A percentile compares a stretch with the other conserved stretches of the same genome.
Evolutionary conservation across 35 echinoderm and acorn worm genomes (phyloP).

Genomic region (Lytechinus pictus): DNA sequence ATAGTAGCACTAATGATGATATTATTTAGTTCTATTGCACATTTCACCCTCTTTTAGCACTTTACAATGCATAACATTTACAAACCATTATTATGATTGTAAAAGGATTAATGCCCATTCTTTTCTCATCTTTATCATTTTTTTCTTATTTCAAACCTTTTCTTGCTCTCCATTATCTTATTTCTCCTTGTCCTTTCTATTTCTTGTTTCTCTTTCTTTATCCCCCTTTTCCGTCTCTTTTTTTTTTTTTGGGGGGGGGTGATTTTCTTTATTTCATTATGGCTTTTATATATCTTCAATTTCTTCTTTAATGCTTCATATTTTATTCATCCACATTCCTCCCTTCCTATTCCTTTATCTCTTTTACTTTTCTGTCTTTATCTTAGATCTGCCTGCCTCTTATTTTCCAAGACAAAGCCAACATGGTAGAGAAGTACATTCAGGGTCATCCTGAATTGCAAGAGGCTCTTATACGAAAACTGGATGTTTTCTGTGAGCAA

Average conservation of each 20-base stretch:
- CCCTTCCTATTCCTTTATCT: neutral
- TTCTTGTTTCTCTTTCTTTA: too few relatives aligned
- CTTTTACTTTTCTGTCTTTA: neutral
- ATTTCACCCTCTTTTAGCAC: too few relatives aligned
- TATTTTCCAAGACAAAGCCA: slow-evolving; percentile 78
- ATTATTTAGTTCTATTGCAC: too few relatives aligned
- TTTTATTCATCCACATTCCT: neutral
- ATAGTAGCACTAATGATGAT: too few relatives aligned
- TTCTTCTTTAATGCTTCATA: neutral
- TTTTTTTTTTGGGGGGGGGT: too few relatives aligned
- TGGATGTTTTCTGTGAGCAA: slow-evolving; percentile 83
- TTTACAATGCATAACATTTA: too few relatives aligned
- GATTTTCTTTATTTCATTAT: neutral
- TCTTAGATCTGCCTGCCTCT: slow-evolving; percentile 87
- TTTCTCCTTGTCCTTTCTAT: neutral
- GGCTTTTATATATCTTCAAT: too few relatives aligned
- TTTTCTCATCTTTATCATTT: too few relatives aligned
- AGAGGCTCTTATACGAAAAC: slow-evolving; percentile 52
- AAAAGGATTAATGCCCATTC: too few relatives aligned
- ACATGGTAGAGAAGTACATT: slow-evolving; percentile 80
- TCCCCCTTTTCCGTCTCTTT: too few relatives aligned
- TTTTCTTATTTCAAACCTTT: too few relatives aligned
- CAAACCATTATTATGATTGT: too few relatives aligned
- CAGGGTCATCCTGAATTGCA: slow-evolving; percentile 68
- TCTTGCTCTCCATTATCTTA: neutral